Base-by-base conservation (phyloP, 2,113 vertebrate species). In the Cephalopterus ornatus region DNA sequence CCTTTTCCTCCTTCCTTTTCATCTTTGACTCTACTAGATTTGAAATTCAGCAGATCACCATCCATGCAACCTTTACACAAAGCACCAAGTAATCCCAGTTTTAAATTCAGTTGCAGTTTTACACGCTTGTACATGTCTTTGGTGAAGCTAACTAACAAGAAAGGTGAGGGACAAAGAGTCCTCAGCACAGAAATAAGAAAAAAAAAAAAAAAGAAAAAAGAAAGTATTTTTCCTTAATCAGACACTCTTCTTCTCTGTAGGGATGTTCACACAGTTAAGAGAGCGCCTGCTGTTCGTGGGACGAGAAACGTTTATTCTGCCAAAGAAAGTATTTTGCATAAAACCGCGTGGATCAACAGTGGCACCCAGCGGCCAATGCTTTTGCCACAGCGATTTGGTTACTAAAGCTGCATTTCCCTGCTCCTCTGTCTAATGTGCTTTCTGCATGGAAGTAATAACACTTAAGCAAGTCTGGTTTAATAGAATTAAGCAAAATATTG, bases 221-320 rank as follows among this genome's bases (percentile, higher is more conserved):
- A 66, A 49, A 88, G 71, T 35, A 2, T 83, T 95, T 92, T 77
- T 70, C 75, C 91, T 85, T 95, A 97, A 98, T 98, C 96, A 98
- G 95, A 85, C 92, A 65, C 95, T 97, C 93, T 92, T 89, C 59
- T 86, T 82, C 96, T 95, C 97, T 92, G 96, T 85, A 95, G 96
- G 96, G 96, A 95, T 97, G 96, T 96, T 97, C 97, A 95, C 97
- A 97, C 79, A 95, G 95, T 93, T 93, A 66, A 85, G 81, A 88
- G 85, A 92, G 74, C 79, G 90, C 92, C 92, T 92, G 85, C 81
- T 95, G 70, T 83, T 97, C 95, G 18, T 39, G 68, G 46, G 71
- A 68, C 39, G 21, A 95, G 91, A 94, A 97, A 95, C 92, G 92
- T 89, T 91, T 74, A 20, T 58, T 39, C 93, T 88, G 82, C 83